A percentile compares a stretch with the other conserved stretches of the same genome.
Conservation (phyloP, 2,797 vertebrate genomes). For the Adelosebastes latens region DNA sequence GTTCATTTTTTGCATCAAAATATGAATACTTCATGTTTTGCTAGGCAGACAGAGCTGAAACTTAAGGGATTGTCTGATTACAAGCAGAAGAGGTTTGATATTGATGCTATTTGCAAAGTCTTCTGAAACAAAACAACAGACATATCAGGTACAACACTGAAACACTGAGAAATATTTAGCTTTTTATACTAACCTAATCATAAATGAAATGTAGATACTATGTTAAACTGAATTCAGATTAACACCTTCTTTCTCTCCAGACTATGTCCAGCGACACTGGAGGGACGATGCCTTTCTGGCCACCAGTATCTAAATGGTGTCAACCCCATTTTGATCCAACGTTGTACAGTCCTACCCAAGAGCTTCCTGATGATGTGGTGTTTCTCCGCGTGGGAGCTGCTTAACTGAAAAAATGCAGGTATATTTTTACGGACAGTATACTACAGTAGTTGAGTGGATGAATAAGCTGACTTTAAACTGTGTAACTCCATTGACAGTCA, state of each 20-base stretch:
- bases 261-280: too few relatives aligned
- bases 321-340: neutral
- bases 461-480: neutral
- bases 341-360: neutral
- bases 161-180: too few relatives aligned
- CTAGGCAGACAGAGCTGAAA: slow-evolving; percentile 15
- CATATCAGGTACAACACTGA: slow-evolving; percentile 14
- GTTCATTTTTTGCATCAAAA: neutral
- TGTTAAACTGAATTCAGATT: neutral
- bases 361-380: neutral
- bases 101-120: slow-evolving; percentile 1
- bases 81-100: neutral
- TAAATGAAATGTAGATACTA: too few relatives aligned
- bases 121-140: slow-evolving; percentile 20
- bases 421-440: neutral
- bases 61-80: neutral
- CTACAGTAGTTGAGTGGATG: neutral
- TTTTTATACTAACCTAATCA: too few relatives aligned
- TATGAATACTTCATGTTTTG: neutral
- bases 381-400: neutral
- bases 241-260: neutral
- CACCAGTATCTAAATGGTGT: too few relatives aligned
- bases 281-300: too few relatives aligned
- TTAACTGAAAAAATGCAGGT: neutral
- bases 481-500: neutral